Base-by-base conservation (phyloP, 2,113 vertebrate genomes). In the Alethe castanea region DNA sequence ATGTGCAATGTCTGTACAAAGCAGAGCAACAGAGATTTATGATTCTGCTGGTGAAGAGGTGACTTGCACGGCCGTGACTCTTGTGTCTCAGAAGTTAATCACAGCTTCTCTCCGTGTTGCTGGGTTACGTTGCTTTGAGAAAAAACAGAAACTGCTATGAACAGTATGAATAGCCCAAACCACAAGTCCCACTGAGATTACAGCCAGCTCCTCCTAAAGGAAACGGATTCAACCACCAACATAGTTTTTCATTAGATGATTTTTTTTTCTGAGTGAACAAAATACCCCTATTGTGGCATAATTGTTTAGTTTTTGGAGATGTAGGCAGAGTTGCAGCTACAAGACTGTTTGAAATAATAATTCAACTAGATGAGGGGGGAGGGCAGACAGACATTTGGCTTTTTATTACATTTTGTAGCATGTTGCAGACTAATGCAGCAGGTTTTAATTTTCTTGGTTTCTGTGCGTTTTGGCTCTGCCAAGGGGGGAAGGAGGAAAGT, bases 161-260 rank as follows among this genome's bases (percentile, higher is more conserved):
- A 77, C 94, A 95, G 95, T 95, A 97, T 96, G 96, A 97, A 95
- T 88, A 97, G 95, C 96, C 54, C 89, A 91, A 97, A 96, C 93
- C 97, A 82, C 96, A 92, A 93, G 74, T 93, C 96, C 95, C 94
- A 65, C 73, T 72, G 97, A 97, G 97, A 96, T 95, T 91, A 95
- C 93, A 96, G 97, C 96, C 95, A 95, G 19, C 89, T 96, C 94
- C 96, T 97, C 95, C 95, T 92, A 94, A 95, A 96, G 96, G 96
- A 97, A 96, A 91, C 24, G 1, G 44, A 91, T 93, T 92, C 94
- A 97, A 95, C 96, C 40, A 86, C 90, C 84, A 95, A 95, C 84
- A 94, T 86, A 96, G 95, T 94, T 97, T 96, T 98, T 97, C 96
- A 95, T 97, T 97, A 96, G 95, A 70, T 78, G 88, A 56, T 26